phyloP scores from a whole-genome alignment of 2,113 vertebrate genomes.

The Apistogramma diplotaenia region DNA sequence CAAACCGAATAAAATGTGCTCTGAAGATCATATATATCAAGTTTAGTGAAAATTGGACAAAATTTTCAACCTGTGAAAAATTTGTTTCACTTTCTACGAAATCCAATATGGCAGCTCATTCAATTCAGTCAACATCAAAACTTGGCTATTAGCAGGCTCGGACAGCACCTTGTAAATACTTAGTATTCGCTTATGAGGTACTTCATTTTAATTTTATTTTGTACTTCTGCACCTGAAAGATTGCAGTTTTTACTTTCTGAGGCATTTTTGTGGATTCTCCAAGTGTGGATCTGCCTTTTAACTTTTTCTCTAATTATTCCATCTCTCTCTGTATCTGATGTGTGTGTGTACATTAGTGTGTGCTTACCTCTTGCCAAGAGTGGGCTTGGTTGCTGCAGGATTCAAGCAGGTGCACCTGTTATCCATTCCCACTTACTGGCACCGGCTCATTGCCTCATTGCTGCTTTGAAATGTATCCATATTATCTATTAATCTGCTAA shows the following conservation, averaged over 20 bases:
- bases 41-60: too few relatives aligned
- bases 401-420: neutral
- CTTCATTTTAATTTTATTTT: neutral
- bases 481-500: neutral
- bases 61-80: too few relatives aligned
- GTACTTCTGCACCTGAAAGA: neutral
- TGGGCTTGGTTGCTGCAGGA: neutral
- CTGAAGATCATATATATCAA: too few relatives aligned
- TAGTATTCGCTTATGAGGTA: neutral
- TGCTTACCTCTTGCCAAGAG: neutral
- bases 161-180: neutral
- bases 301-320: neutral
- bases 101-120: too few relatives aligned
- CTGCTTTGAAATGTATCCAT: neutral
- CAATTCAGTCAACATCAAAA: too few relatives aligned
- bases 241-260: neutral
- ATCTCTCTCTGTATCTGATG: neutral
- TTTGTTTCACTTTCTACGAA: too few relatives aligned
- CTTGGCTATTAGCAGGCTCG: too few relatives aligned
- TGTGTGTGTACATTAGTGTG: neutral
- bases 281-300: neutral
- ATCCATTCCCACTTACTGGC: neutral
- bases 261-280: neutral
- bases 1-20: too few relatives aligned
- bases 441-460: neutral